Conservation (phyloP, 2,113 vertebrate species). For the Callipepla californica region DNA sequence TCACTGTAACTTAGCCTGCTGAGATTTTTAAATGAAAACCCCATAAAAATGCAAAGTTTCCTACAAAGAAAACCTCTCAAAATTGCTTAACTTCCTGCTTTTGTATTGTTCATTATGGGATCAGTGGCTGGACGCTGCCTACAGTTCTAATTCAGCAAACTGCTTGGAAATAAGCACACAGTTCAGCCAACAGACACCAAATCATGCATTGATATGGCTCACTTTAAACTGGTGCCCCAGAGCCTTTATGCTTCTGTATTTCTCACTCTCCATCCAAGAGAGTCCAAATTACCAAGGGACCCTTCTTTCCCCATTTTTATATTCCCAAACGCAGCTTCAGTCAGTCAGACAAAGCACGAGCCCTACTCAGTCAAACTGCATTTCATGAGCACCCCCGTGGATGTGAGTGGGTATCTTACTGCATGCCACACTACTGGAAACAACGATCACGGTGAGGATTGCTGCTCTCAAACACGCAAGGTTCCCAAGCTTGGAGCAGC, state of each 20-base stretch:
- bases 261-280: accelerated
- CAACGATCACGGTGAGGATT: background rate
- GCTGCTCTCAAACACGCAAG: background rate
- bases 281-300: background rate
- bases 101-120: background rate
- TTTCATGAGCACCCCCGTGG: background rate
- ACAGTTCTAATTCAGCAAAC: conserved; percentile 27
- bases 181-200: background rate
- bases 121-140: background rate
- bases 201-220: background rate
- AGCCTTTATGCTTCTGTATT: background rate
- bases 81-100: conserved; percentile 46
- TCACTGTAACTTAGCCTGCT: conserved; percentile 43
- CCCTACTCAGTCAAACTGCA: background rate
- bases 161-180: background rate
- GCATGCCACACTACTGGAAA: background rate
- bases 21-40: conserved; percentile 40
- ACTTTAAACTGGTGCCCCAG: background rate
- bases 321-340: background rate
- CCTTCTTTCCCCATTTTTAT: background rate
- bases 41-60: conserved; percentile 38
- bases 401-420: background rate
- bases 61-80: conserved; percentile 31
- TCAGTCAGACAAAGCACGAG: background rate
- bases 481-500: background rate